Evolutionary conservation across 2,797 vertebrate species (phyloP), one percentile per base, ranked within the genome.

Genomic region (Anas flavirostris): DNA sequence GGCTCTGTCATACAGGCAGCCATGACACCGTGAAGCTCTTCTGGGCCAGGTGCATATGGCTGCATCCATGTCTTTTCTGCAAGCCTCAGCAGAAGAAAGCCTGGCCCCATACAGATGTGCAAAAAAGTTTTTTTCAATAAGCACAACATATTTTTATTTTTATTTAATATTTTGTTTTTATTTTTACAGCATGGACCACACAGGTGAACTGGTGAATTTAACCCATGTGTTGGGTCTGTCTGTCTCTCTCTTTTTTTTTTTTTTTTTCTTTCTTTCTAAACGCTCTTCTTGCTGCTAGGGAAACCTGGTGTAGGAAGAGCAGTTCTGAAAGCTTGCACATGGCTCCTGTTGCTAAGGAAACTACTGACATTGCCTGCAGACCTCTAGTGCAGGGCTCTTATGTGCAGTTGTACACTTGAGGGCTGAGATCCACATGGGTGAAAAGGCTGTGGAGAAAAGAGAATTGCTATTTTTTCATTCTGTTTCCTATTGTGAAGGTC

Each of bases 321-420:
- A 72, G 64, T 91, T 94, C 41, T 37, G 81, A 96, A 78, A 93
- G 83, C 86, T 17, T 96, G 90, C 80, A 81, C 56, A 72, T n/a
- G 80, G 83, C 19, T 97, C 63, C 77, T 52, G 98, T 98, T 98
- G 91, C 97, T 96, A 97, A 91, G 98, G 98, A 95, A 97, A 98
- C 78, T 0, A 53, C 10, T 55, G 83, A 60, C 35, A 88, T 91
- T 90, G 87, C 73, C 72, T 92, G 90, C 83, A 94, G 91, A 94
- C 82, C 87, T 95, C 86, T 73, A n/a, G n/a, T 69, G 73, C 59
- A 60, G 59, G 64, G 95, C 68, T 93, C 90, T 86, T 91, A 81
- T 86, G 53, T 85, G 79, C 68, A 91, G 86, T 29, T 81, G 83
- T 74, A 62, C 93, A 83, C 86, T 93, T 80, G 48, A 77, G 28